phyloP scores from a whole-genome alignment of 2,113 vertebrate genomes.

The Poeciliopsis prolifica region DNA sequence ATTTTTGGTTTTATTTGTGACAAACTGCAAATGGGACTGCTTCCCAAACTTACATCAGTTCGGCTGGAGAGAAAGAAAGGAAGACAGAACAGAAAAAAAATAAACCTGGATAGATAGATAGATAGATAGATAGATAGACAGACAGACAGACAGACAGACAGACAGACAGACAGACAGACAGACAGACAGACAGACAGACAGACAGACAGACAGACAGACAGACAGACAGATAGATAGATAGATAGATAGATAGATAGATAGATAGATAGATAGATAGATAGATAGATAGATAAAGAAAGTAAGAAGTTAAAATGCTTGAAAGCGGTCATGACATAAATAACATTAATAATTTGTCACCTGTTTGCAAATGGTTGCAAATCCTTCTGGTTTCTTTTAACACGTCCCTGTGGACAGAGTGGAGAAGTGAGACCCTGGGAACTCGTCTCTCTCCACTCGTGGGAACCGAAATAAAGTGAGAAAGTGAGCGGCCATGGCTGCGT shows the following conservation, averaged over 20 bases:
- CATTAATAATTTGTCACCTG: not conserved
- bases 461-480: slow-evolving; percentile 71
- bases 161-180: too few relatives aligned
- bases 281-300: too few relatives aligned
- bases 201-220: too few relatives aligned
- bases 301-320: too few relatives aligned
- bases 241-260: slow-evolving; percentile 11
- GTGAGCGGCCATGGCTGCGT: slow-evolving; percentile 20
- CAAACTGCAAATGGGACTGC: too few relatives aligned
- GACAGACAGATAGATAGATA: slow-evolving; percentile 22
- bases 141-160: not conserved
- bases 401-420: not conserved
- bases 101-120: too few relatives aligned
- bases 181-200: slow-evolving; percentile 17
- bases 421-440: slow-evolving; percentile 66
- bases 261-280: not conserved
- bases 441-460: slow-evolving; percentile 53
- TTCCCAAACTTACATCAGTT: too few relatives aligned
- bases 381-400: not conserved
- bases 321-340: too few relatives aligned
- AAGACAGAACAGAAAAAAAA: too few relatives aligned
- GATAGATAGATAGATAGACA: not conserved
- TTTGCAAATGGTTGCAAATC: not conserved
- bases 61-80: not conserved
- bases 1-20: too few relatives aligned